phyloP scores from a whole-genome alignment of 2,113 vertebrate genomes.

The Terrapene triunguis region DNA sequence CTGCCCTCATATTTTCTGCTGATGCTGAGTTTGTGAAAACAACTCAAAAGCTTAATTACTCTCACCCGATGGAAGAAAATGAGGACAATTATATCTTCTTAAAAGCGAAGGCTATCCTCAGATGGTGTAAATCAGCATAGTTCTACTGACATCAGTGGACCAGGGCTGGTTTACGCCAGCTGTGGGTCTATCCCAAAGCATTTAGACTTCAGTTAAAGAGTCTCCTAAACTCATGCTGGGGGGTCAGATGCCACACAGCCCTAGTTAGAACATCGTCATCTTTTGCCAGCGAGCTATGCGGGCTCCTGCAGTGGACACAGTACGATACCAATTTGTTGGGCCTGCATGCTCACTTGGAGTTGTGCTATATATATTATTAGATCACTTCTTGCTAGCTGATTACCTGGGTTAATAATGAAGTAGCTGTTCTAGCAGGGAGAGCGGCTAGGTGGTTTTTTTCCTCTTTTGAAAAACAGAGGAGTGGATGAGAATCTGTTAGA shows the following conservation, averaged over 20 bases:
- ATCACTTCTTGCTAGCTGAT: neutral
- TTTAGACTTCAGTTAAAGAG: neutral
- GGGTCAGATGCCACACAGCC: neutral
- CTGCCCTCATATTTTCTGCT: neutral
- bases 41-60: neutral
- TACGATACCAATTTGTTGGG: neutral
- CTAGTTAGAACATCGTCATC: neutral
- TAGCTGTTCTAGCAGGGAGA: neutral
- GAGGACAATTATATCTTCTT: neutral
- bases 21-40: neutral
- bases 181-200: neutral
- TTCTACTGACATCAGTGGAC: neutral
- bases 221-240: neutral
- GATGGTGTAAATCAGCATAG: neutral
- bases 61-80: neutral
- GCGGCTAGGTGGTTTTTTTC: neutral
- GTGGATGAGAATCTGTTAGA: neutral
- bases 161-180: neutral
- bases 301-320: neutral
- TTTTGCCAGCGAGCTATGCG: neutral
- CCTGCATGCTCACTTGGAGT: neutral
- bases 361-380: fast-evolving
- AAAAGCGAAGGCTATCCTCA: neutral
- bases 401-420: neutral
- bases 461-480: neutral